Conservation (phyloP, 2,797 vertebrate species). For the Melanotaenia parkinsoni region DNA sequence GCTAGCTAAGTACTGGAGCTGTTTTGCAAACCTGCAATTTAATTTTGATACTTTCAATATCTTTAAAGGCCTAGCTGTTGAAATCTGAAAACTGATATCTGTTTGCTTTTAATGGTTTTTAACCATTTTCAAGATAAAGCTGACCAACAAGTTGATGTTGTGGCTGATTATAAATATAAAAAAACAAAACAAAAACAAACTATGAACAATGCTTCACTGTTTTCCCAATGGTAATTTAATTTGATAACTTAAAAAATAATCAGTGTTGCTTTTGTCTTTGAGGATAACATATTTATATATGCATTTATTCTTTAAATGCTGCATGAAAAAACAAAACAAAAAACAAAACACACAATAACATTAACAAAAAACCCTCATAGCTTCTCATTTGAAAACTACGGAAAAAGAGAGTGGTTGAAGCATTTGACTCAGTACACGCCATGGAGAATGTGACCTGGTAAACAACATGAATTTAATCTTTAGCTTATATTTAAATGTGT, state of each 20-base stretch:
- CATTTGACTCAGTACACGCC: neutral
- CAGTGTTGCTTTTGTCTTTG: too few species aligned
- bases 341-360: too few species aligned
- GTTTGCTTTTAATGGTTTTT: too few species aligned
- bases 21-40: neutral
- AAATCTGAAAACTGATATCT: neutral
- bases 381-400: neutral
- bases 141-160: too few species aligned
- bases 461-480: conserved; percentile 7
- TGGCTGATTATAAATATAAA: too few species aligned
- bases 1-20: neutral
- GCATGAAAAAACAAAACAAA: neutral
- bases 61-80: neutral
- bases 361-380: neutral
- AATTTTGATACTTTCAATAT: neutral
- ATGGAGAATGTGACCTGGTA: neutral
- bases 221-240: too few species aligned
- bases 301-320: too few species aligned
- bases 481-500: conserved; percentile 14
- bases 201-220: too few species aligned
- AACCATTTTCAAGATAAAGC: too few species aligned
- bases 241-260: too few species aligned
- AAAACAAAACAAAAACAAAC: too few species aligned
- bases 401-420: neutral
- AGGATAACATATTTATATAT: too few species aligned